Base-by-base conservation (phyloP, 2,797 vertebrate genomes). In the Coreius guichenoti region DNA sequence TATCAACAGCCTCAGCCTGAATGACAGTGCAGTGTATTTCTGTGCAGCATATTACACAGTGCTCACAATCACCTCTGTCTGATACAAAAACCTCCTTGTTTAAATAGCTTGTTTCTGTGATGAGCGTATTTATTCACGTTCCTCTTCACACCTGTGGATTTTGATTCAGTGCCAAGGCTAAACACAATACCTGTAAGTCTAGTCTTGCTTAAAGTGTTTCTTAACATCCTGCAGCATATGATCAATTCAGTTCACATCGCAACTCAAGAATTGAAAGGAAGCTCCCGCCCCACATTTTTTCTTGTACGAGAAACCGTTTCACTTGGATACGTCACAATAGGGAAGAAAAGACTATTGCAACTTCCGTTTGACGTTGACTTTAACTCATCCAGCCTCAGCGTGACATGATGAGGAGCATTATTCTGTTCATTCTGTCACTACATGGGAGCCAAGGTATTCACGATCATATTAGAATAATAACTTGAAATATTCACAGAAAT, bases 11-110 rank as follows among this genome's bases (percentile, higher is more conserved):
- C 12, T 90, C 69, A 65, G 1, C 3, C 7, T 45, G 54, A 61
- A 1, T 4, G 84, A 90, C 69, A 88, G 79, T 77, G 86, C 78
- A 61, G 74, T 86, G 74, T 90, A 86, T 81, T 88, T 84, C 69
- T 88, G 84, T 86, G 87, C 72, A 21, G 72, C 72, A 3, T 74
- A 49, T 74, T 31, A 74, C 72, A 74, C 72, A 49, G 26, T 74
- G 26, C 2, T 75, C 47, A 31, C 16, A 31, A 74, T 51, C 47
- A 1, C 72, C 9, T 51, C 72, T 21, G 11, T 16, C 56, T 80
- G 8, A 33, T 47, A 76, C 85, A 75, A 81, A 61, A 87, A 82
- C n/a, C 2, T 78, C 19, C 3, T 1, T 11, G 9, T 17, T 12
- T 29, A 56, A 61, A 26, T 0, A 0, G 0, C 54, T 77, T 49